Evolutionary conservation across 1,140 invertebrate genomes (phyloP), one percentile per base, ranked within the genome.

Genomic region (Cylas formicarius): DNA sequence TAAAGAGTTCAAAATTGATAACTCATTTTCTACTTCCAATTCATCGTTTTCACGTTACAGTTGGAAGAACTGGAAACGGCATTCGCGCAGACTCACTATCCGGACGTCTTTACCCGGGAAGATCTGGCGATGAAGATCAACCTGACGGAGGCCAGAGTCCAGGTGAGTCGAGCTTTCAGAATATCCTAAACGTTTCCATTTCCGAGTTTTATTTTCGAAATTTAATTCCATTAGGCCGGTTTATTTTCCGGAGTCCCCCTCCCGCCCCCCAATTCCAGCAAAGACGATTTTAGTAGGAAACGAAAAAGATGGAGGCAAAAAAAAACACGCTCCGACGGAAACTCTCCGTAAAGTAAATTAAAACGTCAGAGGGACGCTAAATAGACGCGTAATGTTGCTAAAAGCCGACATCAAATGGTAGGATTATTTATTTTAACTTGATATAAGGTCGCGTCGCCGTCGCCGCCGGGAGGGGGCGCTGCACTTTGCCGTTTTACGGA

Each of bases 51-150:
- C 14, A 41, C 44, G 24, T 61, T 54, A 8, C 73, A 91, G 84
- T 68, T 97, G 60, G 94, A 96, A 70, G 93, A 97, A 70, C 70
- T 98, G 59, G 94, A 97, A 71, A 94, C 89, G 55, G 93, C 93
- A 32, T 98, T 98, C 67, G 85, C 89, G 39, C 89, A 94, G 67
- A 97, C 94, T 16, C 95, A 98, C 68, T 98, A 98, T 66, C 95
- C 94, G 5, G 95, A 97, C 68, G 92, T 97, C 36, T 97, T 97
- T 71, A 97, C 90, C 1, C 74, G 95, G 55, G 93, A 97, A 70
- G 93, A 97, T 70, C 74, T 97, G 32, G 93, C 94, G n/a, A 91
- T 94, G 81, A 93, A 96, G 73, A 97, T 97, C 61, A 95, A 95
- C 69, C 76, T 97, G 42, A 97, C 94, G 1, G 94, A 97, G 71